phyloP scores from a whole-genome alignment of 2,888 invertebrate species.

The Phytoseiulus persimilis region DNA sequence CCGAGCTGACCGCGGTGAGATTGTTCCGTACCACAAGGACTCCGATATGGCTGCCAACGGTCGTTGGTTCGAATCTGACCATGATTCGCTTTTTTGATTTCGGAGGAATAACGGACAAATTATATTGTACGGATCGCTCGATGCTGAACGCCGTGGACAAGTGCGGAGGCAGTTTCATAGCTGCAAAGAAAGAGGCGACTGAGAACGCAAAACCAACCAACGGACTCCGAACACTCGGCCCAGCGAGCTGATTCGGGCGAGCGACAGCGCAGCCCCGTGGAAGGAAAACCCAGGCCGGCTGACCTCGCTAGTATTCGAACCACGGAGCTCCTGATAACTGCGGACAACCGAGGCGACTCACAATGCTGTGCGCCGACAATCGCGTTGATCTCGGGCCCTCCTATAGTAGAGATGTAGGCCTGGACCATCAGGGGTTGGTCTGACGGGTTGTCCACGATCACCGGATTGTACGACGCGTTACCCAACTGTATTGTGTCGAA shows the following conservation, averaged over 20 bases:
- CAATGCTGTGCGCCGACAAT: conserved; percentile 34
- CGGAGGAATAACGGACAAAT: conserved; percentile 9
- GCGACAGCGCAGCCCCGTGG: too few relatives aligned
- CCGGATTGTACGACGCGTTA: not conserved
- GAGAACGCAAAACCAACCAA: not conserved
- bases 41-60: conserved; percentile 20
- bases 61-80: conserved; percentile 11
- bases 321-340: too few relatives aligned
- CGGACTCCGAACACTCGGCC: too few relatives aligned
- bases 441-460: conserved; percentile 28
- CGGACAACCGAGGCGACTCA: not conserved
- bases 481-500: conserved; percentile 22
- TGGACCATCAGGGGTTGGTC: conserved; percentile 24
- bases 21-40: conserved; percentile 25
- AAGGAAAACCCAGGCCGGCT: too few relatives aligned
- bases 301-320: too few relatives aligned
- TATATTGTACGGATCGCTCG: conserved; percentile 7
- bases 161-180: conserved; percentile 13
- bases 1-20: conserved; percentile 24
- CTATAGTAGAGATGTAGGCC: conserved; percentile 15
- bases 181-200: not conserved
- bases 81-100: conserved; percentile 5
- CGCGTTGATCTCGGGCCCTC: conserved; percentile 27
- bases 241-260: too few relatives aligned
- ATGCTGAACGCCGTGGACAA: conserved; percentile 26